Evolutionary conservation across 2,797 vertebrate species (phyloP).

Genomic region (Micromesistius poutassou): DNA sequence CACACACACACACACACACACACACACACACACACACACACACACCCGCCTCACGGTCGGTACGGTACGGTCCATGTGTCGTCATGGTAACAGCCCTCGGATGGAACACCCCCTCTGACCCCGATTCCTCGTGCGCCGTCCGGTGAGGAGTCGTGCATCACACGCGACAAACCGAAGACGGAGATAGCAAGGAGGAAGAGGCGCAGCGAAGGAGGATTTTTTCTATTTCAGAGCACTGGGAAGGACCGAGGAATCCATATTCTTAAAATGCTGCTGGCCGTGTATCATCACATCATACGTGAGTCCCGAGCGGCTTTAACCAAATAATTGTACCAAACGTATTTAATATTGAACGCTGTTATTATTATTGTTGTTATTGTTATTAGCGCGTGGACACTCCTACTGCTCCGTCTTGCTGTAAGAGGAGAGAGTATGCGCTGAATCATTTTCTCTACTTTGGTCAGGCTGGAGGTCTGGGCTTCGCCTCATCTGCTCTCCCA

Average conservation of each 20-base stretch:
- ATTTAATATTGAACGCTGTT: not conserved
- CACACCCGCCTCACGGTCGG: not conserved
- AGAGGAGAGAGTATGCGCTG: not conserved
- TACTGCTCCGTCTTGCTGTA: not conserved
- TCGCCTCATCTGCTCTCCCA: not conserved
- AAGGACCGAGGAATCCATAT: not conserved
- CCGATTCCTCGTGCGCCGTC: conserved; percentile 1
- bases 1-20: not conserved
- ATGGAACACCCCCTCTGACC: conserved; percentile 2
- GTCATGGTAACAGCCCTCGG: conserved; percentile 31
- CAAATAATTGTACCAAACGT: not conserved
- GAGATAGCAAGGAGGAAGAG: not conserved
- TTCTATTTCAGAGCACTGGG: not conserved
- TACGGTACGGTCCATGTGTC: conserved; percentile 6
- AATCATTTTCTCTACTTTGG: not conserved
- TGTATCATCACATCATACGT: conserved; percentile 22
- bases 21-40: not conserved
- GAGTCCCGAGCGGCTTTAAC: conserved; percentile 20
- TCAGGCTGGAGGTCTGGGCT: not conserved
- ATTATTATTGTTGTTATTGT: not conserved
- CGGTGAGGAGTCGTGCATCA: conserved; percentile 3
- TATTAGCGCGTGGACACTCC: not conserved
- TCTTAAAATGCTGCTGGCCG: conserved; percentile 20
- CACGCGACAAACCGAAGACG: not conserved
- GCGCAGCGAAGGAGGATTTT: not conserved